Evolutionary conservation across 2,113 vertebrate genomes (phyloP), one percentile per base, ranked within the genome.

Genomic region (Elachura formosa): DNA sequence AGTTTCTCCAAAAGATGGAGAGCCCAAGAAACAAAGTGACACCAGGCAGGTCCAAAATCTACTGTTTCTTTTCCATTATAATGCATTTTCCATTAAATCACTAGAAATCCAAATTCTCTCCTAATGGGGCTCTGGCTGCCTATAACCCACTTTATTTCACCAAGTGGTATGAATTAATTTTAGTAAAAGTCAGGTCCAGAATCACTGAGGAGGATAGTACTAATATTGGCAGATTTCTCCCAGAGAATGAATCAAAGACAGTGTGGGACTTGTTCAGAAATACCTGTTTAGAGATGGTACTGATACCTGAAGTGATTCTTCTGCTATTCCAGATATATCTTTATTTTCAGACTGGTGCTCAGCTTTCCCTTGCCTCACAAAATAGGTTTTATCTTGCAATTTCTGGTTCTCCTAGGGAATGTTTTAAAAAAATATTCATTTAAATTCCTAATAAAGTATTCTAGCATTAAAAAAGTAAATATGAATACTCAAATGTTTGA

Each of bases 321-420:
- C 92, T 88, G 38, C 56, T 94, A 84, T 69, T 97, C 14, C 73
- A 26, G 89, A 64, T 16, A 29, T 33, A 28, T 79, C 89, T 36
- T 58, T 55, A 18, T 11, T 87, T 48, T 56, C 21, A 26, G 58
- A 26, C 58, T 87, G 83, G 46, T 83, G n/a, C 87, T 78, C 97
- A 82, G 94, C 40, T 40, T 94, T 54, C 31, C 76, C 90, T 74
- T 96, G 97, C 80, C 97, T 97, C 96, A 99, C 95, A 94, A 98
- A 55, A 73, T 98, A 98, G 18, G 98, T 98, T 68, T 79, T 94
- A 6, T 94, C 95, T 84, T 87, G 93, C 76, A 97, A 40, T 51
- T 89, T 90, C 84, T 96, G 61, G 74, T 95, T 84, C 69, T 96
- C 96, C 98, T 98, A 85, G 20, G 93, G 74, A 49, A 82, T 8